Conservation (phyloP, 2,888 invertebrate genomes). For the Lepidonotus clava region DNA sequence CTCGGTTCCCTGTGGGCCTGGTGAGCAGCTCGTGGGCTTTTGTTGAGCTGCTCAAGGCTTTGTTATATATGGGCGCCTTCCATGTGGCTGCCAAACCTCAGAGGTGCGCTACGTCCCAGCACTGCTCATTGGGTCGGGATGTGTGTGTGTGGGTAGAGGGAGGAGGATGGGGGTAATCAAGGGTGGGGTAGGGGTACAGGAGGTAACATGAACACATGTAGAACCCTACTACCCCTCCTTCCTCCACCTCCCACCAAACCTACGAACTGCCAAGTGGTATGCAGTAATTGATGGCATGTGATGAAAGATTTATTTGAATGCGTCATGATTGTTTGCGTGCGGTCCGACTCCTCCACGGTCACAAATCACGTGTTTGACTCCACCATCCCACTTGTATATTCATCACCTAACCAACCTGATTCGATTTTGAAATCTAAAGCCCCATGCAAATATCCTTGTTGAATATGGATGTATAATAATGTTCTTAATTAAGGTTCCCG, state of each 20-base stretch:
- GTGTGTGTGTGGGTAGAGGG: neutral
- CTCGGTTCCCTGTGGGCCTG: neutral
- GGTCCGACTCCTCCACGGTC: too few species aligned
- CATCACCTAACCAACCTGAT: too few species aligned
- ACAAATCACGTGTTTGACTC: too few species aligned
- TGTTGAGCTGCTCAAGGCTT: slow-evolving; percentile 1
- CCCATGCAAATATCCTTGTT: too few species aligned
- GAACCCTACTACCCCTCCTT: too few species aligned
- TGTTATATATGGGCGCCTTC: slow-evolving; percentile 2
- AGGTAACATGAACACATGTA: slow-evolving; percentile 1
- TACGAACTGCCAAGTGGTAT: neutral
- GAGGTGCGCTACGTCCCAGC: neutral
- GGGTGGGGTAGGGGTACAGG: neutral
- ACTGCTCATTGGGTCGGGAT: neutral
- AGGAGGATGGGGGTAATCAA: neutral
- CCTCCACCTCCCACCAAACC: too few species aligned
- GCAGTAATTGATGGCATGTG: neutral
- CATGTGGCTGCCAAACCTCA: neutral
- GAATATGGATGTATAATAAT: too few species aligned
- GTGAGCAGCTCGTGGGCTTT: neutral
- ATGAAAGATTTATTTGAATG: neutral
- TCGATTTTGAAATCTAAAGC: too few species aligned
- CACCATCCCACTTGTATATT: too few species aligned
- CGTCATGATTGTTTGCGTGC: too few species aligned
- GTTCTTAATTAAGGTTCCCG: too few species aligned